These are phyloP conservation scores for Crioceris asparagi DNA, from an alignment of 2,888 invertebrate species.

Conservation along the genomic window DNA sequence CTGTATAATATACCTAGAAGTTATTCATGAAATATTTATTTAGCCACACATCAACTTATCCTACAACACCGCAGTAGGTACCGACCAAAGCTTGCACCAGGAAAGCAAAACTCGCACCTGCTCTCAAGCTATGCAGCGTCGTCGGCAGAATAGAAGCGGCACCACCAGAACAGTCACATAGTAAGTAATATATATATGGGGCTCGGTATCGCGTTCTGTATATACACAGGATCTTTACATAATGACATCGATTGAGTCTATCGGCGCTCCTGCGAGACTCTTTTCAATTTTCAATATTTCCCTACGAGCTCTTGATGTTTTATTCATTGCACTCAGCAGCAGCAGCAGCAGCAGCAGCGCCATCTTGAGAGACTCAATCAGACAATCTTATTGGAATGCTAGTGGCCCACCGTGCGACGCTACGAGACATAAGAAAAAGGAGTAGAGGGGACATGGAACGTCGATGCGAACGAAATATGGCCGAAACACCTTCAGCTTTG, in stretches of 20 bases:
- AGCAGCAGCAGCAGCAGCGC: too few species aligned
- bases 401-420: slow-evolving; percentile 30
- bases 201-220: slow-evolving; percentile 29
- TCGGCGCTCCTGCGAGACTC: slow-evolving; percentile 36
- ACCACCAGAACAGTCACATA: too few species aligned
- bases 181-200: too few species aligned
- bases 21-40: too few species aligned
- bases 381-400: slow-evolving; percentile 39
- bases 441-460: not conserved
- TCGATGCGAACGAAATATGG: not conserved
- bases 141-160: too few species aligned
- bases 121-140: too few species aligned
- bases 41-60: too few species aligned
- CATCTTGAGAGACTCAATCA: slow-evolving; percentile 41
- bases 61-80: too few species aligned
- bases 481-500: slow-evolving; percentile 2
- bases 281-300: slow-evolving; percentile 43
- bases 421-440: too few species aligned
- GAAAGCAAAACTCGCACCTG: too few species aligned
- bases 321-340: slow-evolving; percentile 42
- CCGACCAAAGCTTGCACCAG: too few species aligned
- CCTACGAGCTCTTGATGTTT: slow-evolving; percentile 41
- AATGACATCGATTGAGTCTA: slow-evolving; percentile 38
- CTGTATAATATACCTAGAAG: too few species aligned
- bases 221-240: slow-evolving; percentile 32